A percentile compares a stretch with the other conserved stretches of the same genome.
Conservation (phyloP, 2,888 invertebrate species). For the Clunio marinus region DNA sequence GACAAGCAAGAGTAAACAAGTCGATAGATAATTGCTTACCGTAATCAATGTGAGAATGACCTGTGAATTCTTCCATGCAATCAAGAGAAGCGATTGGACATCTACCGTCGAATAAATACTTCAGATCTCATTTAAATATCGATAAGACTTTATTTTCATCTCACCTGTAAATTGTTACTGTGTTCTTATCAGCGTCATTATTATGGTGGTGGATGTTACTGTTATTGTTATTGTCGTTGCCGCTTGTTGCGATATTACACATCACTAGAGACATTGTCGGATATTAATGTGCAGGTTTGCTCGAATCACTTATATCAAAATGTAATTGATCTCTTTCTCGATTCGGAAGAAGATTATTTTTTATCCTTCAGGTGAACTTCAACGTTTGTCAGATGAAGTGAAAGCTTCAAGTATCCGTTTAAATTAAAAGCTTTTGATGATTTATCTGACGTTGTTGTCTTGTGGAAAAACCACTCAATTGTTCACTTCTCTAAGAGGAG, state of each 20-base stretch:
- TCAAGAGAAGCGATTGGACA: conserved; percentile 88
- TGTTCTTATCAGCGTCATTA: conserved; percentile 80
- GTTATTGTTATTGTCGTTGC: conserved; percentile 54
- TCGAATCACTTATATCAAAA: too few species aligned
- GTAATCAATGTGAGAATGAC: conserved; percentile 55
- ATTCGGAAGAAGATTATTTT: too few species aligned
- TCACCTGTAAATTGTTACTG: conserved; percentile 88
- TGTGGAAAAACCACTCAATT: too few species aligned
- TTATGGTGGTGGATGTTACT: conserved; percentile 70
- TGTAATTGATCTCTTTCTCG: too few species aligned
- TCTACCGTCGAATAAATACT: conserved; percentile 55
- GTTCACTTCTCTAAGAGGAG: too few species aligned
- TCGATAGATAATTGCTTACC: conserved; percentile 45
- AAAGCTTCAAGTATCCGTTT: background rate
- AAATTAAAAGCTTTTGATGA: too few species aligned
- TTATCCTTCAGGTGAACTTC: background rate
- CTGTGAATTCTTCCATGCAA: conserved; percentile 92
- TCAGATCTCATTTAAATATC: background rate
- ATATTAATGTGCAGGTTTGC: too few species aligned
- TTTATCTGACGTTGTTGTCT: too few species aligned
- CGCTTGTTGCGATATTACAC: conserved; percentile 46
- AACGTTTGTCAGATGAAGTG: background rate
- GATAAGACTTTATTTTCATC: background rate
- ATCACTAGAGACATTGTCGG: conserved; percentile 47
- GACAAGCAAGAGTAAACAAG: background rate